Evolutionary conservation across 2,113 vertebrate genomes (phyloP).

Genomic region (Suricata suricatta): DNA sequence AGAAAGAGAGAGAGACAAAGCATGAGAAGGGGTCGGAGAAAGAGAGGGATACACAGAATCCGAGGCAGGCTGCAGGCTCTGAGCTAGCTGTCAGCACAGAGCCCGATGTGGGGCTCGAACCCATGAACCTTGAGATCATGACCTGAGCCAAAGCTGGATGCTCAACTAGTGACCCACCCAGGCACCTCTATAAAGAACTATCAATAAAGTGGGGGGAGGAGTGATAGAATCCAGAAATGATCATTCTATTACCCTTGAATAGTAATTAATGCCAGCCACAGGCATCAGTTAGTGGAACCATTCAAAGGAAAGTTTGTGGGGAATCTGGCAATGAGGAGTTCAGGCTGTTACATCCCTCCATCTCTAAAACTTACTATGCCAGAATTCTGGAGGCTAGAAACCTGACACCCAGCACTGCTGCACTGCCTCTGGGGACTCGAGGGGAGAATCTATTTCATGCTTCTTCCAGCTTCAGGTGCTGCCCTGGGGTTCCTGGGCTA

Average conservation of each 20-base stretch:
- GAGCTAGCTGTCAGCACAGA: too few species aligned
- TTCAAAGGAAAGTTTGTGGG: neutral
- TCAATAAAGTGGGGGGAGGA: neutral
- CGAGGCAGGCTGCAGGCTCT: too few species aligned
- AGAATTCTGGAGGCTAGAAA: neutral
- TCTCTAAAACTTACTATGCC: neutral
- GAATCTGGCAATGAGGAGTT: neutral
- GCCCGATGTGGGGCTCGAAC: too few species aligned
- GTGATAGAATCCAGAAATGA: neutral
- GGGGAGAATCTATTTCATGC: neutral
- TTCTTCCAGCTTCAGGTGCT: neutral
- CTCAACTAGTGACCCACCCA: too few species aligned
- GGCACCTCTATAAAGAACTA: neutral
- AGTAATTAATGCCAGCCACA: neutral
- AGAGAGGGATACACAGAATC: too few species aligned
- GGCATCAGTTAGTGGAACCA: neutral
- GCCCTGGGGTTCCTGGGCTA: neutral
- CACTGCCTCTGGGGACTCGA: neutral
- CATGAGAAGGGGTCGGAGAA: too few species aligned
- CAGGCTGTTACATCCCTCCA: neutral
- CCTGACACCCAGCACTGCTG: neutral
- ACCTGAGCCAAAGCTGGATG: too few species aligned
- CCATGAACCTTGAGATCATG: too few species aligned
- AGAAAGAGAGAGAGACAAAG: too few species aligned
- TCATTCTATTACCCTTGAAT: neutral